A percentile compares a stretch with the other conserved stretches of the same genome.
Conservation (phyloP, 2,113 vertebrate genomes). For the Pongo pygmaeus region DNA sequence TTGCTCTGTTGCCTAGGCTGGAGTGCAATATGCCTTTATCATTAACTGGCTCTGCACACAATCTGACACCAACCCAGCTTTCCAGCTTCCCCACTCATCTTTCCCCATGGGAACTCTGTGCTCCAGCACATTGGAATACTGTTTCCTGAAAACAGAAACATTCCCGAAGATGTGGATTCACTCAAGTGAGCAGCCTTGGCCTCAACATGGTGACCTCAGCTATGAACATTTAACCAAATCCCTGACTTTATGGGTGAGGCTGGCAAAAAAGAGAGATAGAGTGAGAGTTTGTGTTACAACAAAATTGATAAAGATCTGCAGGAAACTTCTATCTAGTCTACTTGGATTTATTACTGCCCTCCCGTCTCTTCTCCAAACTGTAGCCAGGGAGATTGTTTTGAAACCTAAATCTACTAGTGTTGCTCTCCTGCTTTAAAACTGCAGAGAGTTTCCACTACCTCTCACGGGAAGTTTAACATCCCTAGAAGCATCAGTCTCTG, state of each 20-base stretch:
- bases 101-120: fast-evolving
- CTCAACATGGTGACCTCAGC: background rate
- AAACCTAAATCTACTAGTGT: background rate
- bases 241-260: background rate
- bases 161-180: fast-evolving
- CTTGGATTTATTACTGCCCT: background rate
- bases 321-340: background rate
- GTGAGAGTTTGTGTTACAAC: background rate
- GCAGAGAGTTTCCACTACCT: background rate
- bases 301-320: background rate
- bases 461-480: background rate
- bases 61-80: background rate
- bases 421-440: background rate
- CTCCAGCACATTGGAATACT: background rate
- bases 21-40: background rate
- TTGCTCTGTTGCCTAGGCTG: too few species aligned
- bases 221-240: background rate
- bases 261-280: background rate
- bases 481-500: background rate
- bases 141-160: background rate
- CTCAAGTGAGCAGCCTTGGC: background rate
- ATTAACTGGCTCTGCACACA: background rate
- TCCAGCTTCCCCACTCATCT: background rate
- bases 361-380: background rate
- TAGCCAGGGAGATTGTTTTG: background rate